Percentiles rank a stretch among this genome's conserved stretches.
Conservation (phyloP, 2,113 vertebrate genomes). For the Pangasianodon gigas region DNA sequence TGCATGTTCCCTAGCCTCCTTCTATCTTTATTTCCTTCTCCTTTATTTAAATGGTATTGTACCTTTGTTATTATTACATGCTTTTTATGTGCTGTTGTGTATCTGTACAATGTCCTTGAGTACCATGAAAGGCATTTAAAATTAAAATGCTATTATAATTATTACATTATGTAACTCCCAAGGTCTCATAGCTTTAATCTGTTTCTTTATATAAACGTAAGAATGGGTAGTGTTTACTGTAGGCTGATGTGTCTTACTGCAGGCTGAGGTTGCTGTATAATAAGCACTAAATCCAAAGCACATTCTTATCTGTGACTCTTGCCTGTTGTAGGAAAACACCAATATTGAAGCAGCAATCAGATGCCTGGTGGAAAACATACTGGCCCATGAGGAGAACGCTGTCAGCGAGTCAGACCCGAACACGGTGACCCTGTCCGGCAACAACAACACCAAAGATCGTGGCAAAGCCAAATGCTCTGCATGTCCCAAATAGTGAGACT, state of each 20-base stretch:
- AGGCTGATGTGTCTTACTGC: neutral
- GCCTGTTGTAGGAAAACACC: slow-evolving; percentile 73
- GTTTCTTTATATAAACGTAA: neutral
- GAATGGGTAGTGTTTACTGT: neutral
- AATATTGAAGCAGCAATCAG: slow-evolving; percentile 75
- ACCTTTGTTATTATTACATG: neutral
- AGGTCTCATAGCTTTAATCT: neutral
- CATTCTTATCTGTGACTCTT: slow-evolving; percentile 16
- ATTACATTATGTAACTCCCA: neutral
- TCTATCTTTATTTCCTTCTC: neutral
- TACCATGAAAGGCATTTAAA: neutral
- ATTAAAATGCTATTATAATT: neutral
- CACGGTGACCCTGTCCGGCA: slow-evolving; percentile 67
- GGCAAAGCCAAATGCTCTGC: slow-evolving; percentile 55
- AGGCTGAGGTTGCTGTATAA: neutral
- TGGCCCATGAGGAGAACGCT: slow-evolving; percentile 64
- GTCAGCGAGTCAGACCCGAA: slow-evolving; percentile 49
- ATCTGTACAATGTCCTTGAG: neutral
- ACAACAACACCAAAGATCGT: slow-evolving; percentile 63
- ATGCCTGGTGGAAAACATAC: slow-evolving; percentile 74
- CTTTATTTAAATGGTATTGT: neutral
- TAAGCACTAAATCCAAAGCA: neutral
- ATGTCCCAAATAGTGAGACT: slow-evolving; percentile 53
- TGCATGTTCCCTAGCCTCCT: neutral
- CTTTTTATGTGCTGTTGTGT: neutral